Evolutionary conservation across 2,888 invertebrate genomes (phyloP), one percentile per base, ranked within the genome.

Genomic region (Sipha maydis): DNA sequence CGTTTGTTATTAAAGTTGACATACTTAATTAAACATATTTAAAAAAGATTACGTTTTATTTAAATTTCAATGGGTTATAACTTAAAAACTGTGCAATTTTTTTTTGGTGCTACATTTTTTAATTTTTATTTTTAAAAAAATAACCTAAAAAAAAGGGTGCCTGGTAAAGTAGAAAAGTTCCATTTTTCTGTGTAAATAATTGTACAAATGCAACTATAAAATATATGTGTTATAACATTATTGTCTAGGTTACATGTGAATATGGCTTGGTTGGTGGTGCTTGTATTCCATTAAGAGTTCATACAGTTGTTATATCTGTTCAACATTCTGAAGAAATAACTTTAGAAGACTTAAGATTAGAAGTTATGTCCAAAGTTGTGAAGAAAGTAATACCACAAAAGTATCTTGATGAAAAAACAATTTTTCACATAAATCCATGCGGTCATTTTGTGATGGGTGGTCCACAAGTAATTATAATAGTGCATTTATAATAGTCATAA

Each of bases 261-360:
- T 99, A 99, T 92, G 93, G 94, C 75, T 97, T 97, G 92, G 95
- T 96, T 83, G 95, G 96, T 91, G 99, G 99, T 80, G 98, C 98
- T 25, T 98, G 98, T 91, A 95, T 99, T 84, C 99, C 99, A 0
- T 94, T 95, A 90, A 94, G 99, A 91, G 98, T 99, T 28, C 99
- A 99, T 93, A 99, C 99, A 61, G 96, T 99, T 54, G 99, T 99
- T n/a, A 97, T 99, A n/a, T 99, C 99, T 1, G 94, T 98, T 83
- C 99, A 99, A 92, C 99, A 99, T 93, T 97, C 97, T 90, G 98
- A 98, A 90, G 97, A 97, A 85, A 95, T 99, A 90, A 93, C 95
- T 75, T 92, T 98, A 91, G 97, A 97, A 48, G 95, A 96, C 89
- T 93, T 99, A 85, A 95, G 97, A 88, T 93, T 94, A 25, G 96